Evolutionary conservation across 1,140 invertebrate genomes (phyloP).

Genomic region (Ceratina japonica): DNA sequence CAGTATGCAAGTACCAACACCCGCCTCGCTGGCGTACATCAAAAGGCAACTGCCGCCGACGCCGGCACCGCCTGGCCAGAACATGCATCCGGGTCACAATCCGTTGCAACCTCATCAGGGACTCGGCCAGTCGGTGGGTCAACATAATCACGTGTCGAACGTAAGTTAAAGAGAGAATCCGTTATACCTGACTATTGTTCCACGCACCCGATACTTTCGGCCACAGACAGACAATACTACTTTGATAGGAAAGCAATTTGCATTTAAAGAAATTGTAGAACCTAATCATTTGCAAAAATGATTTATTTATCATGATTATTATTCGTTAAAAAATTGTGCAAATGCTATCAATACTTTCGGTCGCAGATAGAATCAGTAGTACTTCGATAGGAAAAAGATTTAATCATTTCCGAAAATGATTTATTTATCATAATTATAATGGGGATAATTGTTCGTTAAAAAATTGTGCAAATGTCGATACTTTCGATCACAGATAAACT

Average conservation of each 20-base stretch:
- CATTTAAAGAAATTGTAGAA: too few species aligned
- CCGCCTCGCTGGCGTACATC: slow-evolving; percentile 88
- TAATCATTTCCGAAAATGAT: too few species aligned
- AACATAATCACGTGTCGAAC: slow-evolving; percentile 76
- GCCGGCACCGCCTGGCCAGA: slow-evolving; percentile 73
- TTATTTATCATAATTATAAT: background rate
- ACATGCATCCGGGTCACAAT: slow-evolving; percentile 73
- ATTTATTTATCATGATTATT: background rate
- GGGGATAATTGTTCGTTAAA: background rate
- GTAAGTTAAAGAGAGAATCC: slow-evolving; percentile 66
- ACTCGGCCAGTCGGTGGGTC: slow-evolving; percentile 72
- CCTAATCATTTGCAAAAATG: too few species aligned
- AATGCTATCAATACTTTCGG: background rate
- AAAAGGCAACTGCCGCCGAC: slow-evolving; percentile 88
- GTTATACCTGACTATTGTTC: background rate
- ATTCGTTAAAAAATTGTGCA: background rate
- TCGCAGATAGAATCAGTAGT: background rate
- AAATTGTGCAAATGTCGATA: background rate
- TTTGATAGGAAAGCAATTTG: slow-evolving; percentile 20
- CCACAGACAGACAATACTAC: background rate
- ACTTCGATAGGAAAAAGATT: slow-evolving; percentile 18
- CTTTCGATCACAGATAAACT: background rate
- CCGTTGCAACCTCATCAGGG: slow-evolving; percentile 73
- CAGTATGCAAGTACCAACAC: slow-evolving; percentile 94
- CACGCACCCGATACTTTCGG: background rate